Evolutionary conservation across 1,140 invertebrate genomes (phyloP).

Genomic region (Neodiprion pinetum): DNA sequence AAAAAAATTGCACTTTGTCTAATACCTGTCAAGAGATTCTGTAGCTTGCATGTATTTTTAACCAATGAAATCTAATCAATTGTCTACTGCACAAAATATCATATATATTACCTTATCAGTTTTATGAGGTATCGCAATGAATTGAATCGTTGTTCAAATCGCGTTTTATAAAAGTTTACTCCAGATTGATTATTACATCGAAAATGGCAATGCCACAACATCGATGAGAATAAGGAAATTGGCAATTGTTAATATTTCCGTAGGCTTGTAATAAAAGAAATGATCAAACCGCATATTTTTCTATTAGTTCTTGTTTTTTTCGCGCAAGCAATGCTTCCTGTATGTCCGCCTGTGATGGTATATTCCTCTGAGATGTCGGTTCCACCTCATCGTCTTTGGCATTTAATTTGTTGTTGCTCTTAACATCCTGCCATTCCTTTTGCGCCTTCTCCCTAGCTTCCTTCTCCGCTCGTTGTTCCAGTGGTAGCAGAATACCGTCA

Average conservation of each 20-base stretch:
- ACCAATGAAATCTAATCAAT: conserved; percentile 51
- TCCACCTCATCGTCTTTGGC: conserved; percentile 54
- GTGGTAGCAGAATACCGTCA: conserved; percentile 90
- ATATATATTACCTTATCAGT: conserved; percentile 58
- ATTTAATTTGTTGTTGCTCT: conserved; percentile 65
- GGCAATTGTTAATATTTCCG: conserved; percentile 47
- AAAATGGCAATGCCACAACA: conserved; percentile 43
- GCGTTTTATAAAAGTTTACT: conserved; percentile 63
- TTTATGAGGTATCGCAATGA: conserved; percentile 34
- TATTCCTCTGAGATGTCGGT: conserved; percentile 80
- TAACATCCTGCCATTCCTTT: conserved; percentile 68
- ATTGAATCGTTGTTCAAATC: conserved; percentile 50
- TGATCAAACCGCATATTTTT: conserved; percentile 68
- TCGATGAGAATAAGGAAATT: conserved; percentile 47
- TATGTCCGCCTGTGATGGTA: conserved; percentile 88
- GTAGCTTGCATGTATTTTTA: neutral
- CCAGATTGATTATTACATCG: conserved; percentile 24
- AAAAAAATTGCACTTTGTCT: neutral
- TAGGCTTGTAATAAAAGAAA: conserved; percentile 29
- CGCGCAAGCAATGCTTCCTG: conserved; percentile 86
- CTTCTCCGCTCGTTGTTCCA: conserved; percentile 85
- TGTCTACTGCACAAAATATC: conserved; percentile 62
- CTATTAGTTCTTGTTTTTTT: conserved; percentile 89
- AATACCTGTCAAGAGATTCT: too few relatives aligned
- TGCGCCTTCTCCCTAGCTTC: conserved; percentile 68